Conservation (phyloP, 2,797 vertebrate species). For the Pipistrellus kuhlii region DNA sequence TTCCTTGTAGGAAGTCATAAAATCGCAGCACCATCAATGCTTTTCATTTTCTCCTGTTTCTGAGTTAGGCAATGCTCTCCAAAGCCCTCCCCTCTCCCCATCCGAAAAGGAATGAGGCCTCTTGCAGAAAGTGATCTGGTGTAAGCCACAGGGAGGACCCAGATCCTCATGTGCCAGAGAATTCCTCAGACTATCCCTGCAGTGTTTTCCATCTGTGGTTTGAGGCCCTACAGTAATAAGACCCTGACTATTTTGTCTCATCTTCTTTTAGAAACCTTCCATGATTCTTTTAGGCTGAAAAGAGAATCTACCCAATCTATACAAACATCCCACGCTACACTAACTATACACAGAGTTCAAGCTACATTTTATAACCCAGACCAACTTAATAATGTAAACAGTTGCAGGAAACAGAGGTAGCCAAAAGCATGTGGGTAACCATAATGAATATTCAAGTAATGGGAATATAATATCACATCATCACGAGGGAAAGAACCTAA, state of each 20-base stretch:
- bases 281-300: conserved; percentile 55
- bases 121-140: conserved; percentile 50
- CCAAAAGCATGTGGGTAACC: conserved; percentile 78
- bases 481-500: conserved; percentile 55
- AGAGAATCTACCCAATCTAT: conserved; percentile 56
- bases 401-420: conserved; percentile 80
- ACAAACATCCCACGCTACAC: conserved; percentile 40
- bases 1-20: not conserved
- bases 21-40: not conserved
- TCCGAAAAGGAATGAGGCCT: not conserved
- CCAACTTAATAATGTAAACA: conserved; percentile 81
- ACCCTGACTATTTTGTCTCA: conserved; percentile 54
- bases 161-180: conserved; percentile 19
- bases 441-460: conserved; percentile 83
- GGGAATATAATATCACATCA: conserved; percentile 74
- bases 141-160: conserved; percentile 19
- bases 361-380: conserved; percentile 71
- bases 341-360: conserved; percentile 47
- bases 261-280: conserved; percentile 52
- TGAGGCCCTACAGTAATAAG: conserved; percentile 48
- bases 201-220: conserved; percentile 68
- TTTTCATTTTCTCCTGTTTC: not conserved
- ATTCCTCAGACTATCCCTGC: conserved; percentile 48
- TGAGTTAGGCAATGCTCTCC: not conserved
- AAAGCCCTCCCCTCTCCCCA: not conserved